Conservation (phyloP, 2,888 invertebrate genomes). For the Heteromyza rotundicornis region DNA sequence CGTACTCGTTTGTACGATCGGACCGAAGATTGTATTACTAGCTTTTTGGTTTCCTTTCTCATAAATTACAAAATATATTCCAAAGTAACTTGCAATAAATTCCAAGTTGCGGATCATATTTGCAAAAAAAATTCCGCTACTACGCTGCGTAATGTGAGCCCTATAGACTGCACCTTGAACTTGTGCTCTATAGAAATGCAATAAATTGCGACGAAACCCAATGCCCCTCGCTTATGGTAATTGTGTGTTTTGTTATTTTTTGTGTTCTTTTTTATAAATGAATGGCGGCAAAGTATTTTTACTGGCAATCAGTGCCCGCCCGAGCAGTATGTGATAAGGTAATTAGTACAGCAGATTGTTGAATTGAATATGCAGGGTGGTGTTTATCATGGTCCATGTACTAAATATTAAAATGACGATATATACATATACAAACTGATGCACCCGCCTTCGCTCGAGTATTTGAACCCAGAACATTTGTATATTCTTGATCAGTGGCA, state of each 20-base stretch:
- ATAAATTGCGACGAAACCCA: background rate
- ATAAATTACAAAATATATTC: no score
- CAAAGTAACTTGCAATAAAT: no score
- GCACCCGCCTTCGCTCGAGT: background rate
- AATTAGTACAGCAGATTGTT: slow-evolving; percentile 2
- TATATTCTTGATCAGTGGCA: no score
- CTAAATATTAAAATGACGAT: background rate
- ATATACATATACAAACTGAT: slow-evolving; percentile 3
- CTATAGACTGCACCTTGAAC: slow-evolving; percentile 2
- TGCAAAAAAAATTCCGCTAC: no score
- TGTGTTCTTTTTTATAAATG: slow-evolving; percentile 17
- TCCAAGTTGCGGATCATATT: no score
- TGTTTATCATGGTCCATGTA: background rate
- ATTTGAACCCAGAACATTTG: slow-evolving; percentile 17
- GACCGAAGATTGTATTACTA: no score
- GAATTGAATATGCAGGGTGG: background rate
- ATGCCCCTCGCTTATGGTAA: background rate
- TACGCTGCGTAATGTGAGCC: background rate
- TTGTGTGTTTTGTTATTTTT: slow-evolving; percentile 12
- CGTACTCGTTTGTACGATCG: no score
- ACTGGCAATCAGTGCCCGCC: background rate
- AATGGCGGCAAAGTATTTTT: slow-evolving; percentile 17
- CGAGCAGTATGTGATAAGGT: background rate
- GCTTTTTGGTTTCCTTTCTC: no score
- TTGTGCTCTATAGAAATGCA: background rate